Conservation (phyloP, 1,140 invertebrate species). For the Myzus persicae region DNA sequence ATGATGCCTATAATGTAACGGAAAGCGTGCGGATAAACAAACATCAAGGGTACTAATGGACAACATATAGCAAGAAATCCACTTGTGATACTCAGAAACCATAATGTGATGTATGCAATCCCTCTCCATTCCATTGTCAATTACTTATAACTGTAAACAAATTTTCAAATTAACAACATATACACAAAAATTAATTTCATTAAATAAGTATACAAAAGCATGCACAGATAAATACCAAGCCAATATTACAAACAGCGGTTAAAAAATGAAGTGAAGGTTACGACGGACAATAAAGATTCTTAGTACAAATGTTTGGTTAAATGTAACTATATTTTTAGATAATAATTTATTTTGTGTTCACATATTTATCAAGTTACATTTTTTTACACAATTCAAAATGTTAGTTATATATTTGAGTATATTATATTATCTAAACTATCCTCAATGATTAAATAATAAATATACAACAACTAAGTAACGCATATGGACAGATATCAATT, state of each 20-base stretch:
- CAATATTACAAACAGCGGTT: slow-evolving; percentile 21
- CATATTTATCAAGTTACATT: not conserved
- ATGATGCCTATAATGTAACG: slow-evolving; percentile 73
- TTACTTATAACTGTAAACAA: slow-evolving; percentile 40
- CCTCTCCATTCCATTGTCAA: slow-evolving; percentile 64
- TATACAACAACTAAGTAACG: not conserved
- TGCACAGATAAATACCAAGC: slow-evolving; percentile 17
- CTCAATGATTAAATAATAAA: too few species aligned
- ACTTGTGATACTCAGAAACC: slow-evolving; percentile 71
- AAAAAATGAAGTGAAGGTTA: not conserved
- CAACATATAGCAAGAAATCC: slow-evolving; percentile 73
- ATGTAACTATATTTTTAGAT: not conserved
- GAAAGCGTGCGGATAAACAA: slow-evolving; percentile 73
- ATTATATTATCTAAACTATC: not conserved
- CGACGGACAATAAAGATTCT: not conserved
- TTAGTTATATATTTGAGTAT: not conserved
- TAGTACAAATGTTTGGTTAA: not conserved
- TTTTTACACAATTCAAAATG: not conserved
- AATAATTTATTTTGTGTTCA: slow-evolving; percentile 2
- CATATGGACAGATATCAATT: not conserved
- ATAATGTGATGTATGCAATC: slow-evolving; percentile 68
- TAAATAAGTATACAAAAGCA: not conserved
- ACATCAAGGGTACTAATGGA: slow-evolving; percentile 73
- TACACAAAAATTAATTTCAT: not conserved
- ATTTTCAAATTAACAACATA: not conserved